phyloP scores from a whole-genome alignment of 2,113 vertebrate genomes.

The Spheniscus mendiculus region DNA sequence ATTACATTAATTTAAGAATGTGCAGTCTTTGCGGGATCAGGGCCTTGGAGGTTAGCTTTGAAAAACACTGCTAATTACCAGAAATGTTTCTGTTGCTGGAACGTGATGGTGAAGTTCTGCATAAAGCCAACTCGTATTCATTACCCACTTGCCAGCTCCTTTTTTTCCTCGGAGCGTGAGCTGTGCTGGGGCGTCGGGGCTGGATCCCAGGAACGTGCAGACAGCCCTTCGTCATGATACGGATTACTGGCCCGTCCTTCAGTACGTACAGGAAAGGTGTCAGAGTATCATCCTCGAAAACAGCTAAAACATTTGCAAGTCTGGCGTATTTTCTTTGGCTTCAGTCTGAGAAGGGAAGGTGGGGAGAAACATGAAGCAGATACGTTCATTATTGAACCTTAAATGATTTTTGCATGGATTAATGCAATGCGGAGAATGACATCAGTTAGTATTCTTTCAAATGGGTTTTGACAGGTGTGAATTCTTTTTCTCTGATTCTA shows the following conservation, averaged over 20 bases:
- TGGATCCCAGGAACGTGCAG: background rate
- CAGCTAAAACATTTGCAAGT: background rate
- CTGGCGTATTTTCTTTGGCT: background rate
- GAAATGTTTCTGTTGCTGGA: background rate
- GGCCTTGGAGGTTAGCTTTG: background rate
- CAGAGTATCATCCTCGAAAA: background rate
- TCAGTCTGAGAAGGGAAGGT: background rate
- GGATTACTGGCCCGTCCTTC: background rate
- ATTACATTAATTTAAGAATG: background rate
- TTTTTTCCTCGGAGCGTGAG: background rate
- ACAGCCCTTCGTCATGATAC: no score
- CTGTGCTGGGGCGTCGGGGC: background rate
- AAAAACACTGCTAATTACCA: background rate
- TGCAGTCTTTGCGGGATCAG: background rate
- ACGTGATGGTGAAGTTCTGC: background rate
- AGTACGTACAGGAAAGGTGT: background rate
- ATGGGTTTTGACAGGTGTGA: background rate
- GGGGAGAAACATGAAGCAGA: background rate
- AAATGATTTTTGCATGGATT: background rate
- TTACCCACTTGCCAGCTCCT: background rate
- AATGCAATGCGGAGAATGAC: background rate
- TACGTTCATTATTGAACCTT: accelerated
- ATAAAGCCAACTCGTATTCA: background rate
- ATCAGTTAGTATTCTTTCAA: background rate
- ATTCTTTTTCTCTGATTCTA: background rate